Evolutionary conservation across 2,888 invertebrate genomes (phyloP).

Genomic region (Trichacis sp.): DNA sequence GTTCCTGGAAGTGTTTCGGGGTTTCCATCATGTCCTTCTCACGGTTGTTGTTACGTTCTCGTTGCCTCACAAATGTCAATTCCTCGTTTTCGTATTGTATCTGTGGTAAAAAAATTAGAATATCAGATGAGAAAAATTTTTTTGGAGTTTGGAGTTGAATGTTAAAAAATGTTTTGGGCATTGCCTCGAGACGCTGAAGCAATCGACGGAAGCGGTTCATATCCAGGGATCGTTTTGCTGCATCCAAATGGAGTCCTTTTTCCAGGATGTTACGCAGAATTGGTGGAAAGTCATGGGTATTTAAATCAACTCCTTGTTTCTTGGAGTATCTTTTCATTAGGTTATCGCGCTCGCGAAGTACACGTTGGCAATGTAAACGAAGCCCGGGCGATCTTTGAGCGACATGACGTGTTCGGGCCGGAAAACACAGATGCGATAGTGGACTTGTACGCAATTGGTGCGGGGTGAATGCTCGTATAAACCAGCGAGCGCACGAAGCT

Average conservation of each 20-base stretch:
- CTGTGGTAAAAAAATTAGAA: conserved; percentile 29
- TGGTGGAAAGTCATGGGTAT: conserved; percentile 54
- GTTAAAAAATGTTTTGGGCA: too few relatives aligned
- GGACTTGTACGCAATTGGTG: conserved; percentile 27
- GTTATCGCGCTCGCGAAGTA: conserved; percentile 57
- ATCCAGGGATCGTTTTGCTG: conserved; percentile 53
- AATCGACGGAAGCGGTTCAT: conserved; percentile 56
- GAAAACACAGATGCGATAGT: conserved; percentile 19
- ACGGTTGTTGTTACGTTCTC: conserved; percentile 48
- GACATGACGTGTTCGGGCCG: conserved; percentile 1
- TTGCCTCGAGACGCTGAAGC: conserved; percentile 55
- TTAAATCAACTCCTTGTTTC: conserved; percentile 48
- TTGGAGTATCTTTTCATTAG: conserved; percentile 51
- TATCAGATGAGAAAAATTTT: too few relatives aligned
- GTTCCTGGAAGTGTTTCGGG: neutral
- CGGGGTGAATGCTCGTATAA: conserved; percentile 27
- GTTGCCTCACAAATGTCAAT: conserved; percentile 45
- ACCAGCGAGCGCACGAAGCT: conserved; percentile 28
- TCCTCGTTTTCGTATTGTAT: conserved; percentile 55
- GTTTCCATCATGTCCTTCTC: conserved; percentile 12
- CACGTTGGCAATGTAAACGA: conserved; percentile 45
- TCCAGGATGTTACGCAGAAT: conserved; percentile 53
- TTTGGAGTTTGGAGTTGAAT: too few relatives aligned
- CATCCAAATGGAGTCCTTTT: conserved; percentile 55
- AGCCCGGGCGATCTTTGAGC: neutral